These are phyloP conservation scores for Xestobium rufovillosum DNA, from an alignment of 2,888 invertebrate genomes.

Conservation along the genomic window DNA sequence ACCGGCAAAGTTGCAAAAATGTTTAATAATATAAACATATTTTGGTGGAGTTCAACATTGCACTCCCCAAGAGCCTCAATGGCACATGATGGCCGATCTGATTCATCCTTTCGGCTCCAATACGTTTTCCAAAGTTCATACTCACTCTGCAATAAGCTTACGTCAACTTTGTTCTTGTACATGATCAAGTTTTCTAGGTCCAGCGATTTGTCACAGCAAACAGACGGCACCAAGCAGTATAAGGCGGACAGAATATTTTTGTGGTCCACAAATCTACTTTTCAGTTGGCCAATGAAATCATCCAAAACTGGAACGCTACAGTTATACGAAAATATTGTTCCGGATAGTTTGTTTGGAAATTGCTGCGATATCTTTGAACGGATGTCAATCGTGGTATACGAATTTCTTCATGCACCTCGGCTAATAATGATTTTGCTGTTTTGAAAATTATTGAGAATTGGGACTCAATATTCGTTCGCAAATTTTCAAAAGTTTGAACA, in stretches of 20 bases:
- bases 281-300: too few species aligned
- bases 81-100: neutral
- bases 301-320: too few species aligned
- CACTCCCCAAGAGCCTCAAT: neutral
- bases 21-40: neutral
- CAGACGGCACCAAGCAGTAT: too few species aligned
- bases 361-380: neutral
- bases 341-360: neutral
- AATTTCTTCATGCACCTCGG: neutral
- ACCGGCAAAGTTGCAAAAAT: slow-evolving; percentile 2
- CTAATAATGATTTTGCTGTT: neutral
- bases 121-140: too few species aligned
- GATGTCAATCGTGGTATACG: neutral
- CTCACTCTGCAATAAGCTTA: too few species aligned
- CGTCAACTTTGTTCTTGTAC: too few species aligned
- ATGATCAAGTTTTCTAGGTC: too few species aligned
- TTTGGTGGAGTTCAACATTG: neutral
- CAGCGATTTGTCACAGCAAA: too few species aligned
- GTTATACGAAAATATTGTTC: neutral
- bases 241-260: too few species aligned
- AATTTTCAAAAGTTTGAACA: neutral
- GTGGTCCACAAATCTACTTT: too few species aligned
- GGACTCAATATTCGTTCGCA: neutral
- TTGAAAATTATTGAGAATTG: neutral
- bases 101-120: too few species aligned